Evolutionary conservation across 2,113 vertebrate genomes (phyloP).

Genomic region (Tragelaphus strepsiceros): DNA sequence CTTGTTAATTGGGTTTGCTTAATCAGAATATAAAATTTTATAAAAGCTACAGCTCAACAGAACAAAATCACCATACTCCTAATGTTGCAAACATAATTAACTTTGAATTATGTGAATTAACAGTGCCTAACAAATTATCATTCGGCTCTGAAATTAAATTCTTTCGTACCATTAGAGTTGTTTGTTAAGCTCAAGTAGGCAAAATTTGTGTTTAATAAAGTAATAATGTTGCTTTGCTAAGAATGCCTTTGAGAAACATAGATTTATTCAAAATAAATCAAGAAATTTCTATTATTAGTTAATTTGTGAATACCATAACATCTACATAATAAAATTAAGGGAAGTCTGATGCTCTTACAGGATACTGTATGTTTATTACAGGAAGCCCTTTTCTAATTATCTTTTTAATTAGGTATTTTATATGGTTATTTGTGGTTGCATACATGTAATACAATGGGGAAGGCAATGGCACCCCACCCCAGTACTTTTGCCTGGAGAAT

Average conservation of each 20-base stretch:
- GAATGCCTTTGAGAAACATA: slow-evolving; percentile 76
- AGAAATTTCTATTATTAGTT: slow-evolving; percentile 73
- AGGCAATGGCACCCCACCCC: too few relatives aligned
- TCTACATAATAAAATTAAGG: slow-evolving; percentile 58
- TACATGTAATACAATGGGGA: background rate
- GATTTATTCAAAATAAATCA: slow-evolving; percentile 79
- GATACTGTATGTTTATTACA: slow-evolving; percentile 39
- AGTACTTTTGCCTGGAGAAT: too few relatives aligned
- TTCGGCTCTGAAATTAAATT: slow-evolving; percentile 88
- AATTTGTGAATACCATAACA: slow-evolving; percentile 65
- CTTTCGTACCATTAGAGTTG: slow-evolving; percentile 87
- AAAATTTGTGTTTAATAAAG: slow-evolving; percentile 85
- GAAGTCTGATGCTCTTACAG: slow-evolving; percentile 39
- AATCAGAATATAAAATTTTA: slow-evolving; percentile 81
- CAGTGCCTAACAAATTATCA: slow-evolving; percentile 87
- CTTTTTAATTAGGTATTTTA: slow-evolving; percentile 26
- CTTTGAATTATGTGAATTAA: slow-evolving; percentile 89
- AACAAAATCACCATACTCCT: slow-evolving; percentile 82
- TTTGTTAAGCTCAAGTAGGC: slow-evolving; percentile 85
- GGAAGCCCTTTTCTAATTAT: slow-evolving; percentile 44
- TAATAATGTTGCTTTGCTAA: slow-evolving; percentile 79
- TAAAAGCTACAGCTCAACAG: slow-evolving; percentile 81
- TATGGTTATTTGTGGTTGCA: background rate
- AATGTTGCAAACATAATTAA: slow-evolving; percentile 87
- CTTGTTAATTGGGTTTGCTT: slow-evolving; percentile 70